Evolutionary conservation across 2,113 vertebrate genomes (phyloP), one percentile per base, ranked within the genome.

Genomic region (Rhea pennata): DNA sequence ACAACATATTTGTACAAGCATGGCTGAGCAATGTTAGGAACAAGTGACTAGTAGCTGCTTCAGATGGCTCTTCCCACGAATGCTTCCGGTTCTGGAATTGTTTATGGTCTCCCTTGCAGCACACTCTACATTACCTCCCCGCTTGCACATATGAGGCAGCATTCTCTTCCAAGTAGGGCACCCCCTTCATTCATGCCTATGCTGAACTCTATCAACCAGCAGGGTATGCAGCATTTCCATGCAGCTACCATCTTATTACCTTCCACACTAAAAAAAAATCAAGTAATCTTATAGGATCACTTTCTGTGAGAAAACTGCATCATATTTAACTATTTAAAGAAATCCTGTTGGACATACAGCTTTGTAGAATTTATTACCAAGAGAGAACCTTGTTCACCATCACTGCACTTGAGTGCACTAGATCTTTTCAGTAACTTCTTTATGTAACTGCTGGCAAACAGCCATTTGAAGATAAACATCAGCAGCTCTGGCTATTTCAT

Each of bases 131-230:
- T 26, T 27, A 10, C 70, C 5, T 85, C n/a, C 48, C 36, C 54
- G 15, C 44, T 87, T 26, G 83, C 9, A 31, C 2, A 5, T 4
- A 1, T 2, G 15, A 70, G 42, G 31, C 56, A 59, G 17, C 16
- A 53, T 15, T 15, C 26, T 36, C 77, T 46, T 46, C 48, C 36
- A 17, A 59, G 1, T 1, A n/a, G 31, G 42, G 54, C 65, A 84
- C 50, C 1, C 0, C 33, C 36, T 86, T 79, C 2, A 0, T 7
- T 22, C 44, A 44, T 0, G 0, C 16, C 39, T 61, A 8, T 67
- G 56, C 59, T 13, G 22, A 59, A 44, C 40, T 64, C 23, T 29
- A 50, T 46, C 14, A 51, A 48, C 64, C 58, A 80, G 77, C 31
- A 73, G 13, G 20, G 16, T 59, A 56, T 15, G 44, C 56, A 69